Percentiles rank a stretch among this genome's conserved stretches.
phyloP scores from a whole-genome alignment of 2,888 invertebrate genomes.

The Mylabris sibirica region DNA sequence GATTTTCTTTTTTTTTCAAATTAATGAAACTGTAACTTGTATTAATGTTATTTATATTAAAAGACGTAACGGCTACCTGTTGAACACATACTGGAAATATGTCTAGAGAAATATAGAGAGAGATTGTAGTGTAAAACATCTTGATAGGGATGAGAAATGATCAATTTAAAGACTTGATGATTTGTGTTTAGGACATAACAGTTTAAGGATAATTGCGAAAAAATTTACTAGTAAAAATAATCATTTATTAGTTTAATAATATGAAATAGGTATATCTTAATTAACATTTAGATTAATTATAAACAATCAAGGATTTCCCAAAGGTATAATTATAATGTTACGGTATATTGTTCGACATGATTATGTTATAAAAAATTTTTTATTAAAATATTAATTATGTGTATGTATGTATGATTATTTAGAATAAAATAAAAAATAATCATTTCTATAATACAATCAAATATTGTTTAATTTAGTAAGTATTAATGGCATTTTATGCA shows the following conservation, averaged over 20 bases:
- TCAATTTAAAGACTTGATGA: not conserved
- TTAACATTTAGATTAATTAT: slow-evolving; percentile 13
- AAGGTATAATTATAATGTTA: slow-evolving; percentile 15
- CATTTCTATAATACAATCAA: no score
- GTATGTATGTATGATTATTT: not conserved
- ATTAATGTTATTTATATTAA: not conserved
- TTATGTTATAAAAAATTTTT: not conserved
- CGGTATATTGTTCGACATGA: slow-evolving; percentile 7
- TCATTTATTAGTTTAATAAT: not conserved
- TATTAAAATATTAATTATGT: not conserved
- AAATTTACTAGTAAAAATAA: not conserved
- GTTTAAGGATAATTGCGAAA: not conserved
- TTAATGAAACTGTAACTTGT: not conserved
- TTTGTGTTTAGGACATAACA: no score
- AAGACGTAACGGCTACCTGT: slow-evolving; percentile 1
- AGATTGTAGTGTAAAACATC: not conserved
- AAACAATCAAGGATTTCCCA: slow-evolving; percentile 5
- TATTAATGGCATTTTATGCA: no score
- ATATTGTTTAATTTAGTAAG: no score
- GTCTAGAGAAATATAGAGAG: not conserved
- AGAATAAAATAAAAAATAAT: not conserved
- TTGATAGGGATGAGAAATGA: not conserved
- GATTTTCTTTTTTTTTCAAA: not conserved
- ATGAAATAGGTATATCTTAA: slow-evolving; percentile 8
- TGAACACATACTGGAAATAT: not conserved